Base-by-base conservation (phyloP, 1,140 invertebrate genomes). In the Rhyzopertha dominica region DNA sequence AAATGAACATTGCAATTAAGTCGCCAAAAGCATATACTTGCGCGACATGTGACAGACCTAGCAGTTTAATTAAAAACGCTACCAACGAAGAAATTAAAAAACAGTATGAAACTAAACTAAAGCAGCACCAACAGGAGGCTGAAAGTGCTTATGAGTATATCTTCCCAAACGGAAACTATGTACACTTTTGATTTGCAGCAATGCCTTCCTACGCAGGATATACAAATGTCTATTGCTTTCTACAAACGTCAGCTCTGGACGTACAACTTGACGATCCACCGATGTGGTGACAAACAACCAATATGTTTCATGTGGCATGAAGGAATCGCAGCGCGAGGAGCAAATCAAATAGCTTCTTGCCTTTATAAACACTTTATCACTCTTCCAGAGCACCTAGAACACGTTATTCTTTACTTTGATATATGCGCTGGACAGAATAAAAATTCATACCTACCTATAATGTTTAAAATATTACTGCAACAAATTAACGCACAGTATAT, bases 231-330 rank as follows among this genome's bases (percentile, higher is more conserved):
- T 8, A 43, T 62, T 7, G 42, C 59, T 7, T 65, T 62, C 54
- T 70, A 68, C 49, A 63, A 65, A 47, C 38, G 60, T 9, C 58
- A 54, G 28, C 40, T 70, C 10, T 68, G 65, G 61, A 68, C 60
- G 1, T 70, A 52, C 31, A 67, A 68, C 43, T 41, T 69, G 17
- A 63, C 61, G 10, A 47, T 69, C 16, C 55, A 65, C 42, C 55
- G 60, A 17, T 60, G 38, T 28, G 47, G 20, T 14, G 38, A 30
- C 17, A 42, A 48, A 32, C 31, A 57, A 19, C 49, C 52, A 28
- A 48, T 23, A 17, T 59, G 58, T 28, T 67, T 56, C 40, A 64
- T 69, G 57, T 68, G 67, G 62, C 40, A 64, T 39, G 65, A 70
- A 51, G 36, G 41, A 29, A 31, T 47, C 29, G 58, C 49, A 17